Evolutionary conservation across 2,888 invertebrate species (phyloP), one percentile per base, ranked within the genome.

Genomic region (Tetheella fluctuosa): DNA sequence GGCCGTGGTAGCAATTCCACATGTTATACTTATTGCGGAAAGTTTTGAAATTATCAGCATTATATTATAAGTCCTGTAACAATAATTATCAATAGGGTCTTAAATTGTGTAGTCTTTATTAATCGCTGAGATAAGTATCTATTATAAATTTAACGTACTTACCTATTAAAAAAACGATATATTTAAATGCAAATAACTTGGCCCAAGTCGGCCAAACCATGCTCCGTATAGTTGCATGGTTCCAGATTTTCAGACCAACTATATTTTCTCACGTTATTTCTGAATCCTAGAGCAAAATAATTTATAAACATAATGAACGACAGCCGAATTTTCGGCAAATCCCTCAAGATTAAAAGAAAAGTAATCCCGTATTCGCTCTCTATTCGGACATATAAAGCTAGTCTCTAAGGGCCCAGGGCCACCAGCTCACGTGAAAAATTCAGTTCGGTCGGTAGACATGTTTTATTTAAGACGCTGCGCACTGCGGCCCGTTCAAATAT

Each of bases 401-500:
- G 73, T 73, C 76, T 74, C 80, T 62, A 13, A 71, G 79, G 78
- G 77, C 70, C 70, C 69, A 75, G 77, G 77, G 76, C 79, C 70
- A 76, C 74, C 71, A 75, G 76, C 60, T 64, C 75, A 77, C 79
- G 79, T 90, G 78, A 89, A 90, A 90, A 88, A 90, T 90, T 90
- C 83, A 90, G 76, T 72, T 76, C 79, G 75, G 81, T 79, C 74
- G 80, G 80, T 71, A 73, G 77, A 68, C 83, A 88, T 89, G 88
- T 89, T 89, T 90, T 91, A 90, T 89, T 84, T 88, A 90, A 83
- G 76, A 71, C 74, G 67, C 70, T 77, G 86, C 87, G 88, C 89
- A 90, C 70, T 90, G 90, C 90, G 88, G 85, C 80, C 71, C 76
- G 70, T 79, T 90, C 79, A 85, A 90, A 90, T 88, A 89, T 90